Evolutionary conservation across 2,113 vertebrate species (phyloP), one percentile per base, ranked within the genome.

Genomic region (Xiphorhynchus elegans): DNA sequence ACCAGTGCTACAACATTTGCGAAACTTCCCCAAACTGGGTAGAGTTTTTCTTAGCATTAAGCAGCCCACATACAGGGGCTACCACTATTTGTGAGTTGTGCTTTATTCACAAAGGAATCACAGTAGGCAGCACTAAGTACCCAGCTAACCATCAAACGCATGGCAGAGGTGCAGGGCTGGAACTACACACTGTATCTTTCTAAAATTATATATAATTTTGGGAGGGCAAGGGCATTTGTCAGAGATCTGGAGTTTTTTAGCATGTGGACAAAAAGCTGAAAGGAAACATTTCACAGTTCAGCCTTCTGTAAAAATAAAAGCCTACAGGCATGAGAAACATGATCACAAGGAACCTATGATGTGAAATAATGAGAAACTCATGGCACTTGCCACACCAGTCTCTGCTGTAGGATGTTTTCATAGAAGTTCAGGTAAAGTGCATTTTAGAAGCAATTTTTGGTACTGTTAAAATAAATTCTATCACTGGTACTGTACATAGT

Each of bases 191-290:
- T 19, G 8, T 3, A 52, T 33, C 42, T n/a, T 73, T 49, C 58
- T 58, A 18, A 77, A 81, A 66, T 40, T 18, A 44, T 3, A 69
- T 6, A 24, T 2, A 2, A 11, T 25, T 18, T 18, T n/a, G 44
- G 19, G 19, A 87, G 11, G 6, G 17, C 2, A 42, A 72, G 20
- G 3, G 13, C 2, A 8, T 15, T 47, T 16, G 9, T 44, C 42
- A 82, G 37, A 85, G 15, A 78, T 46, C 2, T 8, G 1, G 18
- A 11, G 3, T 1, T 4, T 20, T 59, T 49, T 6, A 1, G 17
- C 31, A 40, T 5, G 3, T 6, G 12, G 8, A 80, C 12, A 53
- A 84, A 86, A 80, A 70, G 20, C 14, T 59, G 60, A 62, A 87
- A 60, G 15, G 9, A 75, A 83, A 59, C 31, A 3, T 35, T 46